Conservation (phyloP, 64 coral and sea anemone species). For the Montipora cactus region DNA sequence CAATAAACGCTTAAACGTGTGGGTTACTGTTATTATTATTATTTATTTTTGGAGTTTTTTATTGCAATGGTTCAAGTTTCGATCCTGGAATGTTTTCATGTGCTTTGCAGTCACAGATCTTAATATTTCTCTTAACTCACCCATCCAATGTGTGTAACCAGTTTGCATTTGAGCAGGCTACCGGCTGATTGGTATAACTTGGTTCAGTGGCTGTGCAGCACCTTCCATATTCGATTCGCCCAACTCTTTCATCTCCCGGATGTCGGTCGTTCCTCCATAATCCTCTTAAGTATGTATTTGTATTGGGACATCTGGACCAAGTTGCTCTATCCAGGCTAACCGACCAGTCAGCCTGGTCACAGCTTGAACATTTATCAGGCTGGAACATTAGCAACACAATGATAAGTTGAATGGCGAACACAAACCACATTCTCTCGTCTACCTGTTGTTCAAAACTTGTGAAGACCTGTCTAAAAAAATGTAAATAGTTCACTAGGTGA, state of each 20-base stretch:
- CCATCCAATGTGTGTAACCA: background rate
- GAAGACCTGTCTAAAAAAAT: no score
- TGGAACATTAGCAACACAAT: background rate
- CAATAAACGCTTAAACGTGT: background rate
- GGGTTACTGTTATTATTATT: no score
- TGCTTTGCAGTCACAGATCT: background rate
- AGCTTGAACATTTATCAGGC: background rate
- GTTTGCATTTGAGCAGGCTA: conserved; percentile 16
- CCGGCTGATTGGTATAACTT: background rate
- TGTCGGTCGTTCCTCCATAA: background rate
- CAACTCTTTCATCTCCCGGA: background rate
- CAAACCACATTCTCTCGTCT: background rate
- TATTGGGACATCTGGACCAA: background rate
- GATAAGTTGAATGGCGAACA: conserved; percentile 14
- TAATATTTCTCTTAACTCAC: background rate
- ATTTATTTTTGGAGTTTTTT: background rate
- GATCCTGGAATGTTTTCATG: background rate
- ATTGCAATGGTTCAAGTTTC: background rate
- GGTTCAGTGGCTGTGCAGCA: background rate
- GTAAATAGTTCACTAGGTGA: no score
- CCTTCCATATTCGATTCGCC: conserved; percentile 14
- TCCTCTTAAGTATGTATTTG: background rate
- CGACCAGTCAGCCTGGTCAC: background rate
- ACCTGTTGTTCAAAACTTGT: no score
- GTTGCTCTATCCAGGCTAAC: conserved; percentile 1